Base-by-base conservation (phyloP, 2,888 invertebrate genomes). In the Zaprionus obscuricornis region DNA sequence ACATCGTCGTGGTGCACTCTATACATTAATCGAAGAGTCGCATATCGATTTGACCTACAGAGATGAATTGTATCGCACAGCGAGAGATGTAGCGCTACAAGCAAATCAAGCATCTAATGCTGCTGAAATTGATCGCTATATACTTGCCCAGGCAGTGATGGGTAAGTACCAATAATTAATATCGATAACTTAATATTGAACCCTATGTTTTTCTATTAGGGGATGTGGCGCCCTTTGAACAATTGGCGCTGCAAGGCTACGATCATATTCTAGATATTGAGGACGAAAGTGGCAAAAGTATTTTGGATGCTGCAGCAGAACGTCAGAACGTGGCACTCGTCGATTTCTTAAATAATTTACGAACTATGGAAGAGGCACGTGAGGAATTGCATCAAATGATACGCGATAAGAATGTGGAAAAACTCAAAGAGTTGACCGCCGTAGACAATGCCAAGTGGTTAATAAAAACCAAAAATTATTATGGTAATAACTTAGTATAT, bases 21-120 rank as follows among this genome's bases (percentile, higher is more conserved):
- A 95, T 85, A 95, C 96, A 79, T 91, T 97, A 13, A 92, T 97
- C 3, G 93, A 94, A 85, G 96, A 97, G 86, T 94, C 95, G 0
- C 94, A 95, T 72, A 93, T 95, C 16, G 96, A 95, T 88, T 91
- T 97, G 40, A 96, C 94, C 0, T 95, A 94, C 87, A 92, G 97
- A 45, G 97, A 97, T 89, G 95, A 96, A 78, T 89, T 96, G n/a
- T 97, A 96, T 88, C 92, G 96, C 31, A 97, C 97, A 0, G 96
- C 96, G 0, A 91, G 97, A 29, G 97, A 97, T 88, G 95, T 97
- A 24, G 96, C 96, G 8, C 92, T 94, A 45, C 94, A 96, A 82
- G 94, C 95, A 0, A 94, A 94, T 69, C 93, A 96, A 37, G 92
- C 92, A 0, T 95, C 95, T 42, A 97, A 97, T 88, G 94, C 96